A percentile compares a stretch with the other conserved stretches of the same genome.
Conservation (phyloP, 2,888 invertebrate genomes). For the Aphodius granarius region DNA sequence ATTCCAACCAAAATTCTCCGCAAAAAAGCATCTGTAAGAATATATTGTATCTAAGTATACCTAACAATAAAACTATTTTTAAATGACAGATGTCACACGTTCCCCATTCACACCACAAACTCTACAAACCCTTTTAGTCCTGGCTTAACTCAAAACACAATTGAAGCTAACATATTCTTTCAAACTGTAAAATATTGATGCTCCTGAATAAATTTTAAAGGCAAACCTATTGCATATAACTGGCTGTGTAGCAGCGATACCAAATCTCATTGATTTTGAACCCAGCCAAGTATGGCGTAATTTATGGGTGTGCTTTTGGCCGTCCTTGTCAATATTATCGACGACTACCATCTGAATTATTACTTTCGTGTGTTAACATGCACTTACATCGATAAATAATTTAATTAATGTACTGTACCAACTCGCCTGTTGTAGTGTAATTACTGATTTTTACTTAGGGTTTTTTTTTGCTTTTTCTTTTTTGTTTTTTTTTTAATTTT, state of each 20-base stretch:
- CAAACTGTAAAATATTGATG: background rate
- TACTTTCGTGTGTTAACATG: constrained; percentile 11
- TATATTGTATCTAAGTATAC: background rate
- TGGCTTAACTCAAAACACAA: background rate
- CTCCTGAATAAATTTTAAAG: background rate
- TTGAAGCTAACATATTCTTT: background rate
- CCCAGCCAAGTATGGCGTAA: background rate
- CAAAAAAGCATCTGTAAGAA: background rate
- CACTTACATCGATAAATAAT: constrained; percentile 5
- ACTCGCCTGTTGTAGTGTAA: background rate
- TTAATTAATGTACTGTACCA: constrained; percentile 6
- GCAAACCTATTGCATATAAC: background rate
- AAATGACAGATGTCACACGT: background rate
- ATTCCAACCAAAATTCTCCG: too few relatives aligned
- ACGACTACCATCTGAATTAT: constrained; percentile 9
- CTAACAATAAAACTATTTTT: background rate
- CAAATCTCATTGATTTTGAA: background rate
- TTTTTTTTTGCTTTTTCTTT: background rate
- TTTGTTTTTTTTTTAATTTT: too few relatives aligned
- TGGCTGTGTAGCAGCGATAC: background rate
- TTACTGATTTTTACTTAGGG: background rate
- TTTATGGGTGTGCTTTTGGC: constrained; percentile 4
- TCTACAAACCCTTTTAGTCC: background rate
- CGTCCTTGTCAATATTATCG: constrained; percentile 6
- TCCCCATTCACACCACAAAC: background rate